phyloP scores from a whole-genome alignment of 2,888 invertebrate species.

The Hydriomena furcata region DNA sequence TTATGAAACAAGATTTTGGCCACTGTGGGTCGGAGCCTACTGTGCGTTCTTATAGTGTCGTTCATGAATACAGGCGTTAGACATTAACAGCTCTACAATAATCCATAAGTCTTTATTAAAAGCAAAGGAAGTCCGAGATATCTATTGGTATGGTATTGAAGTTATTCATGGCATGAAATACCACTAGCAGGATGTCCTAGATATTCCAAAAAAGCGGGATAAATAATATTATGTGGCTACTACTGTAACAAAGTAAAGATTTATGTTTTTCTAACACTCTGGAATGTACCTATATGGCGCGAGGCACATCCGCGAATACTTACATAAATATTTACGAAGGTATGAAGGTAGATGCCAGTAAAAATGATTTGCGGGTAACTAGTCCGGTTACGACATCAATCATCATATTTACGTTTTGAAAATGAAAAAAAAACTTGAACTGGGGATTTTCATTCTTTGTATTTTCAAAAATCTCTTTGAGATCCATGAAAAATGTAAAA shows the following conservation, averaged over 20 bases:
- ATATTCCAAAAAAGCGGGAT: conserved; percentile 2
- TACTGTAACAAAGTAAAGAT: neutral
- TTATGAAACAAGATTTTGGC: too few species aligned
- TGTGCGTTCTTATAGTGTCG: too few species aligned
- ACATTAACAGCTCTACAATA: too few species aligned
- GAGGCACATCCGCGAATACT: conserved; percentile 20
- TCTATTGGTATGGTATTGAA: neutral
- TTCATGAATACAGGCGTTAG: too few species aligned
- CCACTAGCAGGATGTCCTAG: conserved; percentile 3
- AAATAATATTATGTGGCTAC: neutral
- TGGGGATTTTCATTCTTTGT: too few species aligned
- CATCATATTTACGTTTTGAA: too few species aligned
- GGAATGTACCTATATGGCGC: conserved; percentile 22
- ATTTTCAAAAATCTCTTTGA: too few species aligned
- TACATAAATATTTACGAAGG: conserved; percentile 24
- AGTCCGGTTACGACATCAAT: too few species aligned
- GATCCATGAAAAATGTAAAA: too few species aligned
- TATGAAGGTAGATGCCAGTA: neutral
- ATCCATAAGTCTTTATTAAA: too few species aligned
- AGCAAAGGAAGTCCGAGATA: neutral
- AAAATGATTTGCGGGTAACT: neutral
- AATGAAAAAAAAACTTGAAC: too few species aligned
- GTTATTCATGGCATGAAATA: neutral
- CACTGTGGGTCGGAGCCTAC: too few species aligned
- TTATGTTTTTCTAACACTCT: conserved; percentile 17